Evolutionary conservation across 2,113 vertebrate genomes (phyloP).

Genomic region (Orycteropus afer): DNA sequence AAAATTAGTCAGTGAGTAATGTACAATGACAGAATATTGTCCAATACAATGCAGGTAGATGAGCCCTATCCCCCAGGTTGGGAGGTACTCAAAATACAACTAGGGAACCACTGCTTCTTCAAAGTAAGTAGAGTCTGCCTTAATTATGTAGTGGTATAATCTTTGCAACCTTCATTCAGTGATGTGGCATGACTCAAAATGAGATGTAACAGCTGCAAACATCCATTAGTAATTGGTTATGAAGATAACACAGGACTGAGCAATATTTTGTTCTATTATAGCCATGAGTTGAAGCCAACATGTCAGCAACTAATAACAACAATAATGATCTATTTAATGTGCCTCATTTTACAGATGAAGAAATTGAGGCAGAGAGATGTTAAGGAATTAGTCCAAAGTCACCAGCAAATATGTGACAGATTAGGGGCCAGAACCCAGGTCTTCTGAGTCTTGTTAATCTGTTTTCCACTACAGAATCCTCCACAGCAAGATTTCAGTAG

Average conservation of each 20-base stretch:
- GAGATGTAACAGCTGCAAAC: background rate
- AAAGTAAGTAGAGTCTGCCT: background rate
- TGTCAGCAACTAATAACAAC: background rate
- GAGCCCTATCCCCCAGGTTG: background rate
- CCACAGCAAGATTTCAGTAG: background rate
- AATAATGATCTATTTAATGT: background rate
- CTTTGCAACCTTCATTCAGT: background rate
- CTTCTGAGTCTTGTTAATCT: background rate
- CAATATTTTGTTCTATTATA: background rate
- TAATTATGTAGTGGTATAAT: background rate
- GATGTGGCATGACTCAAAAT: background rate
- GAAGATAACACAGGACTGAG: background rate
- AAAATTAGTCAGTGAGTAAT: background rate
- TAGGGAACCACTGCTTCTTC: background rate
- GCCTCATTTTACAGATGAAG: background rate
- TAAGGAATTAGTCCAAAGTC: background rate
- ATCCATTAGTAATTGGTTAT: background rate
- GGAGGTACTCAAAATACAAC: background rate
- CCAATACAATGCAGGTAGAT: background rate
- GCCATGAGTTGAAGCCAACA: background rate
- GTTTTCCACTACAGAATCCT: background rate
- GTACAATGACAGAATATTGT: background rate
- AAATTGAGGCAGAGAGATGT: background rate
- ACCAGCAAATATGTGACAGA: background rate
- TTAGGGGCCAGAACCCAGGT: background rate